These are phyloP conservation scores for Scolanthus callimorphus DNA, from an alignment of 92 coral and sea anemone genomes.

Conservation along the genomic window DNA sequence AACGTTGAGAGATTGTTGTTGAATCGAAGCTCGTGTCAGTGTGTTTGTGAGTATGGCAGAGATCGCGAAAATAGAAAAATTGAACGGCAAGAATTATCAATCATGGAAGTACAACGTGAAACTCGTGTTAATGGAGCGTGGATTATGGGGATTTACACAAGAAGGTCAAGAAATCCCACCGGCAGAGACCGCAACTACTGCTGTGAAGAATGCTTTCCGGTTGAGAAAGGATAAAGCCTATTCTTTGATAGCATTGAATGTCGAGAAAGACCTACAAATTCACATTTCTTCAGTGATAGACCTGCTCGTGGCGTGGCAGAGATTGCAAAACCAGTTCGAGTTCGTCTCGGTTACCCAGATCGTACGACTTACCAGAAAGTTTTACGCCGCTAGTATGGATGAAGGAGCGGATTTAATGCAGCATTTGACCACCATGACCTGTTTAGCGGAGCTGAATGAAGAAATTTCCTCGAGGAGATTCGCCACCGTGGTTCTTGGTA, in stretches of 20 bases:
- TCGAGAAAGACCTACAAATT: constrained; percentile 53
- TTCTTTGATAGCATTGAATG: constrained; percentile 58
- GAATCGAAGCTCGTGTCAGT: constrained; percentile 15
- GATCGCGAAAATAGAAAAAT: too few relatives aligned
- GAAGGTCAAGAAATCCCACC: constrained; percentile 59
- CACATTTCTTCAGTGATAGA: constrained; percentile 50
- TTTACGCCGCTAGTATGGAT: constrained; percentile 61
- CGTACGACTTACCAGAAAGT: constrained; percentile 41
- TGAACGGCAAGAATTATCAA: too few relatives aligned
- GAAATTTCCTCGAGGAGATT: constrained; percentile 58
- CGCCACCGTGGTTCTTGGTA: constrained; percentile 57
- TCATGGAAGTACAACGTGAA: constrained; percentile 58
- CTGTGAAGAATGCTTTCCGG: constrained; percentile 48
- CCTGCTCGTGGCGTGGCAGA: constrained; percentile 52
- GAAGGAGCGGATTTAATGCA: constrained; percentile 48
- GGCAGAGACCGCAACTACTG: constrained; percentile 24
- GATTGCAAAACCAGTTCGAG: constrained; percentile 52
- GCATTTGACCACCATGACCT: constrained; percentile 62
- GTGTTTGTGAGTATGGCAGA: constrained; percentile 46
- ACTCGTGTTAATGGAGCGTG: constrained; percentile 55
- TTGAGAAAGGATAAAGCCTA: constrained; percentile 61
- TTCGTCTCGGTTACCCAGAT: constrained; percentile 54
- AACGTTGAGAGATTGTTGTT: constrained; percentile 1
- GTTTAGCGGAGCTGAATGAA: constrained; percentile 54
- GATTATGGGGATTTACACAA: constrained; percentile 68